Conservation (phyloP, 35 echinoderm and acorn worm species). For the Heliocidaris tuberculata region DNA sequence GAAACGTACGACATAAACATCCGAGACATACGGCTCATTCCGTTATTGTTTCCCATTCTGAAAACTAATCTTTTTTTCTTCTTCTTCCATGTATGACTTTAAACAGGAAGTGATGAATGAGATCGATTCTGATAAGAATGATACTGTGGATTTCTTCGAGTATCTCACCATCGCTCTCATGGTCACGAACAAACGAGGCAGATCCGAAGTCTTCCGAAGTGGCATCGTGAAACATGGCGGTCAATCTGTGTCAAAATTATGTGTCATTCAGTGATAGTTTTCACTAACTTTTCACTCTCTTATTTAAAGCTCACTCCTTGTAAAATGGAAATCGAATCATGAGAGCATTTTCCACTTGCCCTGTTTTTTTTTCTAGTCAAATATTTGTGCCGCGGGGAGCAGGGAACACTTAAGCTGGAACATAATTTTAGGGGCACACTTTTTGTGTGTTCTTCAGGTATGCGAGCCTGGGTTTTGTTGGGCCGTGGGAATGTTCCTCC, state of each 20-base stretch:
- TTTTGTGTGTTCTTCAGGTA: too few relatives aligned
- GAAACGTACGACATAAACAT: too few relatives aligned
- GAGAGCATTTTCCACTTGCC: too few relatives aligned
- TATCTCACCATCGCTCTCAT: constrained; percentile 77
- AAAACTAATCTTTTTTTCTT: neutral
- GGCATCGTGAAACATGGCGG: constrained; percentile 74
- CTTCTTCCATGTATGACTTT: neutral
- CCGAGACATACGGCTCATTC: too few relatives aligned
- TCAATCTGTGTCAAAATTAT: constrained; percentile 77
- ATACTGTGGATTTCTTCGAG: constrained; percentile 91
- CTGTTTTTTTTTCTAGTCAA: too few relatives aligned
- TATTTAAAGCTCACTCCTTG: neutral
- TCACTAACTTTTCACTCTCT: neutral
- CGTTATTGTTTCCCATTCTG: too few relatives aligned
- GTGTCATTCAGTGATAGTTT: constrained; percentile 64
- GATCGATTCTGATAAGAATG: constrained; percentile 71
- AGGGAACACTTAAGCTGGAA: too few relatives aligned
- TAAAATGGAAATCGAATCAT: too few relatives aligned
- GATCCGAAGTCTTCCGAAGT: constrained; percentile 88
- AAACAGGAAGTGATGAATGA: constrained; percentile 87
- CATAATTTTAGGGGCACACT: too few relatives aligned
- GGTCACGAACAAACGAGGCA: constrained; percentile 71
- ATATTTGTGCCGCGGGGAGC: too few relatives aligned
- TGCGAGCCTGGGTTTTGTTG: too few relatives aligned
- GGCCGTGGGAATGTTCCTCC: too few relatives aligned